Percentiles rank a stretch among this genome's conserved stretches.
Evolutionary conservation across 1,140 invertebrate species (phyloP).

Genomic region (Oncopeltus fasciatus): DNA sequence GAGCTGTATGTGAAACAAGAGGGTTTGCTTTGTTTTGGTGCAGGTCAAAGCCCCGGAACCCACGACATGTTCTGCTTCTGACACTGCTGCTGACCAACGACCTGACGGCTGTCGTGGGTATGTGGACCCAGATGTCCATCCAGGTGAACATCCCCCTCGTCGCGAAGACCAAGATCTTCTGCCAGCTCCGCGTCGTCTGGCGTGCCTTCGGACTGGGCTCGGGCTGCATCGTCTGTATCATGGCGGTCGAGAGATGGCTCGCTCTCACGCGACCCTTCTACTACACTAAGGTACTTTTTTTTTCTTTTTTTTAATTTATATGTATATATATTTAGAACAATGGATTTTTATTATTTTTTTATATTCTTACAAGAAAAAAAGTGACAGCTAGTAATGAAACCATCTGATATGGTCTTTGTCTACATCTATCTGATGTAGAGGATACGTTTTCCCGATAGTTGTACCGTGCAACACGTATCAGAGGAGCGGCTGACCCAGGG

Average conservation of each 20-base stretch:
- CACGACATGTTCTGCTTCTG: conserved; percentile 64
- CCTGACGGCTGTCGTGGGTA: conserved; percentile 45
- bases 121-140: conserved; percentile 42
- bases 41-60: conserved; percentile 36
- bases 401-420: too few species aligned
- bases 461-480: too few species aligned
- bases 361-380: too few species aligned
- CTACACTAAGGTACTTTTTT: conserved; percentile 73
- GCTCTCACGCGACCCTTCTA: conserved; percentile 73
- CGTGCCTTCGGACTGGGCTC: conserved; percentile 70
- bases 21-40: conserved; percentile 21
- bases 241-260: conserved; percentile 72
- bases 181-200: conserved; percentile 53
- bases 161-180: conserved; percentile 33
- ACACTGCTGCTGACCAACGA: conserved; percentile 65
- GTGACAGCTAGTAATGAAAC: too few species aligned
- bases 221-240: conserved; percentile 70
- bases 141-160: conserved; percentile 33
- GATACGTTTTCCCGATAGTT: too few species aligned
- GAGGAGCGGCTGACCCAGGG: too few species aligned
- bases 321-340: too few species aligned
- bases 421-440: too few species aligned
- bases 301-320: too few species aligned
- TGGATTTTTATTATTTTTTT: too few species aligned
- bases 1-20: too few species aligned